These are phyloP conservation scores for Glomeris maerens DNA, from an alignment of 1,140 invertebrate species.

Conservation along the genomic window DNA sequence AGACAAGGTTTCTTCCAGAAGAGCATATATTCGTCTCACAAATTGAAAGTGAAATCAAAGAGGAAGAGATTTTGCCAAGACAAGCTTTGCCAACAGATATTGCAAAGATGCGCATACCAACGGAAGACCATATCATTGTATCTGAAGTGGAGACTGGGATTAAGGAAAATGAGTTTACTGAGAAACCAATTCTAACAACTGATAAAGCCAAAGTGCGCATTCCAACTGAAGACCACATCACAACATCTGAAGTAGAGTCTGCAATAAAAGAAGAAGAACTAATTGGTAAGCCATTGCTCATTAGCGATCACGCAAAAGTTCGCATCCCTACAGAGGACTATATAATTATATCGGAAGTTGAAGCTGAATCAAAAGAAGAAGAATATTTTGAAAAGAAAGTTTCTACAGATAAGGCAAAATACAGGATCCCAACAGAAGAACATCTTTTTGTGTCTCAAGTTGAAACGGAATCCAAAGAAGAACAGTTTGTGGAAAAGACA, in stretches of 20 bases:
- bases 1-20: background rate
- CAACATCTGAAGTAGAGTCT: background rate
- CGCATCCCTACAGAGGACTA: background rate
- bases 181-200: background rate
- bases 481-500: slow-evolving; percentile 22
- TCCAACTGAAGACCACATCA: background rate
- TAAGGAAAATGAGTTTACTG: background rate
- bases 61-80: background rate
- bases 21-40: background rate
- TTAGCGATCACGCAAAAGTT: background rate
- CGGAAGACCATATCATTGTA: background rate
- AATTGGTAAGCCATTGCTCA: background rate
- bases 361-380: background rate
- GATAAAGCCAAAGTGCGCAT: background rate
- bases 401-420: no score
- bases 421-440: no score
- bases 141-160: background rate
- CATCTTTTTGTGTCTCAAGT: background rate
- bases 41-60: slow-evolving; percentile 14
- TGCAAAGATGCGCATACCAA: background rate
- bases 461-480: slow-evolving; percentile 21
- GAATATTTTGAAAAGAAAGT: background rate
- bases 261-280: background rate
- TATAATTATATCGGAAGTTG: slow-evolving; percentile 2
- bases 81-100: background rate